Evolutionary conservation across 1,140 invertebrate genomes (phyloP), one percentile per base, ranked within the genome.

Genomic region (Parapsyche elsis): DNA sequence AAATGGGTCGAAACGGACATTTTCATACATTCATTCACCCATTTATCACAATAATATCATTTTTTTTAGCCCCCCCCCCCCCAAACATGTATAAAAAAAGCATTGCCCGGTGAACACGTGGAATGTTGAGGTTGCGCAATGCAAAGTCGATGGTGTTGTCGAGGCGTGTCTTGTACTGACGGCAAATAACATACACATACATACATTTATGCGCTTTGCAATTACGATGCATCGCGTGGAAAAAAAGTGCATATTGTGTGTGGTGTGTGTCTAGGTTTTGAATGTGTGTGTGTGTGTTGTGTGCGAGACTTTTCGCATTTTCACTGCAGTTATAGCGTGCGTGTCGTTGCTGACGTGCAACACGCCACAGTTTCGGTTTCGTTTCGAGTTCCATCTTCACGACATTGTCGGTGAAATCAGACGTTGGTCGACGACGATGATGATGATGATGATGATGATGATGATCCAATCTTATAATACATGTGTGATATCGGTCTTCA

Each of bases 291-390:
- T 53, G 45, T 76, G 49, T 59, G 74, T 1, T 53, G 16, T 53
- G 45, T 76, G 49, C 57, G 74, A 12, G 21, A 76, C 30, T 76
- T 75, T 76, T 76, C 74, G 44, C 74, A 59, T 76, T 76, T 76
- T 76, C 74, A 76, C 74, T 76, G 74, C 49, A 45, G 7, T 38
- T 44, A 71, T 71, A 5, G 71, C 71, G 71, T 73, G 71, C 71
- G 30, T n/a, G 1, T 23, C 24, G 24, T 1, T 49, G 12, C 1
- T 61, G 38, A 26, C 74, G 45, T 59, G 71, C 44, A 9, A 49
- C 74, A 76, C 44, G 74, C 46, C 21, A 76, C 44, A 57, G 74
- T 76, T 76, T 76, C 74, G 74, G 44, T 76, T 76, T 76, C 74
- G 53, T 73, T 73, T 44, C 12, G 64, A n/a, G 23, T 61, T 76